Evolutionary conservation across 2,888 invertebrate genomes (phyloP).

Genomic region (Bombyx huttoni): DNA sequence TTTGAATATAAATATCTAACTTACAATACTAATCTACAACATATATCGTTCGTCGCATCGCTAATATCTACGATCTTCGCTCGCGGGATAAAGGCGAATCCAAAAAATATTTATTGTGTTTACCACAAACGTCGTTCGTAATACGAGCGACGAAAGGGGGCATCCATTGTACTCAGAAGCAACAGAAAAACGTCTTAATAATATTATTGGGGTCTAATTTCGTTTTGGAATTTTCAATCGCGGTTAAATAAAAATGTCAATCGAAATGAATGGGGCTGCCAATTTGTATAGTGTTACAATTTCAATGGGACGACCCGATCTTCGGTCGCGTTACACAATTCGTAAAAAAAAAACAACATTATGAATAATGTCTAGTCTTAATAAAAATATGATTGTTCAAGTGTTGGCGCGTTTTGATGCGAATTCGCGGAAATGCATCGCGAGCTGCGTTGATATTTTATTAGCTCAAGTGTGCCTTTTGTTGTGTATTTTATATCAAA

Average conservation of each 20-base stretch:
- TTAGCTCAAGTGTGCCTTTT: constrained; percentile 13
- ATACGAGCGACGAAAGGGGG: constrained; percentile 49
- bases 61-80: constrained; percentile 41
- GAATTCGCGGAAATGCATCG: constrained; percentile 6
- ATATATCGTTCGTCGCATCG: constrained; percentile 22
- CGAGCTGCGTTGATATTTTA: constrained; percentile 9
- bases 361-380: constrained; percentile 12
- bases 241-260: constrained; percentile 66
- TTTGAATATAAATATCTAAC: background rate
- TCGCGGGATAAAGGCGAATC: constrained; percentile 33
- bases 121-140: constrained; percentile 71
- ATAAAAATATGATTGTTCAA: constrained; percentile 17
- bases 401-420: constrained; percentile 6
- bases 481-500: too few species aligned
- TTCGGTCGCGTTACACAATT: constrained; percentile 45
- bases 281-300: constrained; percentile 59
- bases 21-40: constrained; percentile 20
- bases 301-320: constrained; percentile 28
- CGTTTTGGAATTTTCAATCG: constrained; percentile 65
- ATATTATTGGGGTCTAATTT: constrained; percentile 73
- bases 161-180: constrained; percentile 21
- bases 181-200: constrained; percentile 36
- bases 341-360: constrained; percentile 9
- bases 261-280: constrained; percentile 53
- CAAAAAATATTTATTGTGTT: constrained; percentile 70